Base-by-base conservation (phyloP, 2,113 vertebrate genomes). In the Ammospiza nelsoni region DNA sequence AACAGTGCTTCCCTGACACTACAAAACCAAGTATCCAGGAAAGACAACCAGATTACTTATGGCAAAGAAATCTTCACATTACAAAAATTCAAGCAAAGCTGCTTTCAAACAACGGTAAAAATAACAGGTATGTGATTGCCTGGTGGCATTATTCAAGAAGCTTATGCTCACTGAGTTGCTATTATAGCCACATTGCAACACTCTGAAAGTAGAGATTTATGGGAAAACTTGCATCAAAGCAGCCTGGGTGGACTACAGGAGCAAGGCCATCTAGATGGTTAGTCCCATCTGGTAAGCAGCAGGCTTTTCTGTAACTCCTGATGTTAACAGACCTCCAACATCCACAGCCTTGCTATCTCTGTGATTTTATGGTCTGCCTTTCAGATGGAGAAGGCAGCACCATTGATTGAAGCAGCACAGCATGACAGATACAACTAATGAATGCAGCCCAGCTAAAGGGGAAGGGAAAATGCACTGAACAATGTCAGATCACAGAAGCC, bases 381-480 rank as follows among this genome's bases (percentile, higher is more conserved):
- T 95, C 55, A 90, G 75, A 84, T 66, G 87, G 58, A 86, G 77
- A 92, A 94, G 92, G 82, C 29, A 80, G 72, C 29, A 24, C 63
- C 92, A 61, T 3, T 77, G 87, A 96, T 15, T 92, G 92, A 97
- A 94, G 76, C 72, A 78, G 89, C 89, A 94, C 72, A 95, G 87
- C 85, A 63, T 21, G 94, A 93, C 86, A 87, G 67, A 69, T 25
- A 35, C 44, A 91, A 58, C 80, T 84, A 92, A 94, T 85, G 84
- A 94, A 92, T 83, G 76, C 87, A 86, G 24, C 67, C 71, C 73
- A 72, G 75, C 86, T 63, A 44, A 91, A 85, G 90, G 67, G 85
- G 89, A 63, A 68, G 43, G 61, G 55, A 93, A 96, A 90, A 93
- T 12, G 58, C 37, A 55, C 62, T 58, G 81, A 92, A 69, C 71